A percentile compares a stretch with the other conserved stretches of the same genome.
phyloP scores from a whole-genome alignment of 2,797 vertebrate species.

The Emys orbicularis region DNA sequence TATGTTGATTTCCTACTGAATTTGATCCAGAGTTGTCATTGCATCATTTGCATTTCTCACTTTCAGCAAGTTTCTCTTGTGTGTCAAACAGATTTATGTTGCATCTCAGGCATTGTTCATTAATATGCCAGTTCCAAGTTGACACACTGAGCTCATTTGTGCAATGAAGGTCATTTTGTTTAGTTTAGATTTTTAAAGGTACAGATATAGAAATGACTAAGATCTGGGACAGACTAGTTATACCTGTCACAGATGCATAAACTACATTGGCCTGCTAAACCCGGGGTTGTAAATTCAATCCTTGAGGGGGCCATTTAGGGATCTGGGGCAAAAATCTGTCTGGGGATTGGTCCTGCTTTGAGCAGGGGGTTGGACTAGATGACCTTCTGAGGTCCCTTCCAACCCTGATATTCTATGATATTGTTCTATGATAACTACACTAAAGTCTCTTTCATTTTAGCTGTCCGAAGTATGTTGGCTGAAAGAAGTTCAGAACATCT shows the following conservation, averaged over 20 bases:
- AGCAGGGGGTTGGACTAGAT: no score
- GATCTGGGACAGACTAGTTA: background rate
- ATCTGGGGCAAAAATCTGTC: no score
- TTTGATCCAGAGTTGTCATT: background rate
- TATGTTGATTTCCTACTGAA: background rate
- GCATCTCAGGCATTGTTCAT: background rate
- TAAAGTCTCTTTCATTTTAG: conserved; percentile 57
- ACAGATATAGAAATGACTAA: background rate
- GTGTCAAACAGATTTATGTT: background rate
- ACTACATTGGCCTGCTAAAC: background rate
- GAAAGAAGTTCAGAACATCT: conserved; percentile 21
- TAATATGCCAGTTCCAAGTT: background rate
- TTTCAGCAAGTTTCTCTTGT: background rate
- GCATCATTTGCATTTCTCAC: background rate
- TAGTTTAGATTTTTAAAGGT: background rate
- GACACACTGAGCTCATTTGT: background rate
- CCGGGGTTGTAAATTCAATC: no score
- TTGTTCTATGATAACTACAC: background rate
- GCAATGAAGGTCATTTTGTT: rapidly evolving
- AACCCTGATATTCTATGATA: no score
- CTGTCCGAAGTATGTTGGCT: background rate
- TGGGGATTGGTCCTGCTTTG: no score
- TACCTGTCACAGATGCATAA: background rate
- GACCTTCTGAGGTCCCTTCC: no score
- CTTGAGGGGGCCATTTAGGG: no score